Evolutionary conservation across 2,888 invertebrate species (phyloP), one percentile per base, ranked within the genome.

Genomic region (Sinhomidia bicolor): DNA sequence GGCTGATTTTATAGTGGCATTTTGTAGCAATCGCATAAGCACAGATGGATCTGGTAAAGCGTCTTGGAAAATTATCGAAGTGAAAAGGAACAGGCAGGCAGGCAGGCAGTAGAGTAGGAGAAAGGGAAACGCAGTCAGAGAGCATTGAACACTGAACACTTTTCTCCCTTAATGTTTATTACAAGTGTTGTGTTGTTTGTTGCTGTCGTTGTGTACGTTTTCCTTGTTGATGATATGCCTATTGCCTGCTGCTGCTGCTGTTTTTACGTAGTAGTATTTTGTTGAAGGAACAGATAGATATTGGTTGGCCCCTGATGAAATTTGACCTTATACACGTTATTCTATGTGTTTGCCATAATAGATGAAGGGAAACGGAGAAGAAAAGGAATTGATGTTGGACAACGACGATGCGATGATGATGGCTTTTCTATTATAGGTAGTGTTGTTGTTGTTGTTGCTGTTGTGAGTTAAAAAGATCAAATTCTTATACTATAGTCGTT

Each of bases 81-180:
- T 74, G 71, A 71, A 68, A 47, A 60, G 26, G 74, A 76, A 51
- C 26, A 29, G 51, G 47, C 47, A 74, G 76, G 44, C 71, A 74
- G 71, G 10, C 60, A 60, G 17, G 60, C 14, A 9, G 14, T 23
- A 26, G n/a, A n/a, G 17, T 41, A 60, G 76, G 29, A 76, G 60
- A 78, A 60, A 29, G 47, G 51, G 29, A 65, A 78, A 44, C 20
- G 17, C 44, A 83, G 68, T 74, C 51, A 81, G 60, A 71, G 54
- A 83, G 60, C 83, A 85, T 60, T 76, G 74, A 62, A 54, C 81
- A 85, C 74, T 80, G 85, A 85, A 81, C 84, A 74, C 88, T 88
- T 80, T 83, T 79, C 76, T 78, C 79, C 60, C 62, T 68, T 80
- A 89, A 85, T 89, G 89, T 84, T 89, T 89, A 89, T 89, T 89